Percentiles rank a stretch among this genome's conserved stretches.
Evolutionary conservation across 2,888 invertebrate species (phyloP).

Genomic region (Drosophila buzzatii): DNA sequence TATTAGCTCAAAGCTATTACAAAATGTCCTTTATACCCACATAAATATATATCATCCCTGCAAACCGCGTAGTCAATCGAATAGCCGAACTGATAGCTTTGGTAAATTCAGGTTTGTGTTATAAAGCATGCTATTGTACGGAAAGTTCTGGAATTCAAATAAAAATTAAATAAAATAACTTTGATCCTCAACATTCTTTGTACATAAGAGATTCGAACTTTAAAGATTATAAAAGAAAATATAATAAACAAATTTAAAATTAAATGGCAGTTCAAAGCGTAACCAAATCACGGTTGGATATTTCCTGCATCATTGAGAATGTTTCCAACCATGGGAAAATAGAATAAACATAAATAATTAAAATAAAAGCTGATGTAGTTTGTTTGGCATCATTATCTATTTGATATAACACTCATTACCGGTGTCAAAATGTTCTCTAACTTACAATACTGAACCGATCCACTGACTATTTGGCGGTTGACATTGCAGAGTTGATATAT

Average conservation of each 20-base stretch:
- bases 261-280: background rate
- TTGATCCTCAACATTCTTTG: too few species aligned
- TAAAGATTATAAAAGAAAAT: background rate
- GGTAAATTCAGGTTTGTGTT: too few species aligned
- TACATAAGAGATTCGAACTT: too few species aligned
- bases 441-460: background rate
- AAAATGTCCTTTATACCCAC: slow-evolving; percentile 12
- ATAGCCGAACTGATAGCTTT: background rate
- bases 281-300: too few species aligned
- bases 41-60: background rate
- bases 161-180: background rate
- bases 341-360: too few species aligned
- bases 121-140: too few species aligned
- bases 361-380: too few species aligned
- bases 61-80: background rate
- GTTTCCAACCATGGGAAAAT: too few species aligned
- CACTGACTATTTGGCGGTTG: background rate
- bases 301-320: too few species aligned
- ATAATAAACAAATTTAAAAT: background rate
- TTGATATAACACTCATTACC: too few species aligned
- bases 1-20: slow-evolving; percentile 39
- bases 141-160: too few species aligned
- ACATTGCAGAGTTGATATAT: background rate
- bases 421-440: background rate
- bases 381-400: too few species aligned